A percentile compares a stretch with the other conserved stretches of the same genome.
Evolutionary conservation across 1,140 invertebrate species (phyloP).

Genomic region (Drosophila bifasciata): DNA sequence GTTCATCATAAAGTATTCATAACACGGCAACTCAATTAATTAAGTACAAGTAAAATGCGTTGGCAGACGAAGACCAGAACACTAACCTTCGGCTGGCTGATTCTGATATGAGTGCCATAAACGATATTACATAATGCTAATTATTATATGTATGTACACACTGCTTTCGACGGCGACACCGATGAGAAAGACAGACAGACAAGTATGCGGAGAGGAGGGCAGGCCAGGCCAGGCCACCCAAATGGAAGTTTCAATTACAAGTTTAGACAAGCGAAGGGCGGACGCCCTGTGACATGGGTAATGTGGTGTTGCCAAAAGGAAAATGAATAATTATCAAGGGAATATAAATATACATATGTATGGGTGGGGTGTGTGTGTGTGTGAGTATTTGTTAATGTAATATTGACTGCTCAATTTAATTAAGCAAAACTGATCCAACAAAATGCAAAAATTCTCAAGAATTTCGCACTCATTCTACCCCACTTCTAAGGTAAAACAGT

Average conservation of each 20-base stretch:
- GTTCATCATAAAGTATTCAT: conserved; percentile 78
- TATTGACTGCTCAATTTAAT: conserved; percentile 8
- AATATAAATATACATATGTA: conserved; percentile 2
- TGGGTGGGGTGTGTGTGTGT: neutral
- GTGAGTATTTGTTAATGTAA: too few species aligned
- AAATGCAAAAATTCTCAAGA: conserved; percentile 3
- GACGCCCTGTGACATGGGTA: conserved; percentile 51
- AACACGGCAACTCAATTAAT: conserved; percentile 78
- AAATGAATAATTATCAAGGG: conserved; percentile 59
- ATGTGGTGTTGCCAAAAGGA: conserved; percentile 62
- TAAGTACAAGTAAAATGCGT: conserved; percentile 63
- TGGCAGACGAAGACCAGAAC: conserved; percentile 22
- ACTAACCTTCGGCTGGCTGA: conserved; percentile 31
- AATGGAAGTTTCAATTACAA: conserved; percentile 67
- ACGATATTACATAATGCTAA: conserved; percentile 63
- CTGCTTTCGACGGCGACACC: conserved; percentile 17
- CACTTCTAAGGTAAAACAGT: neutral
- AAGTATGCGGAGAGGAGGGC: conserved; percentile 1
- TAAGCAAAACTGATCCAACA: conserved; percentile 6
- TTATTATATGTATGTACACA: conserved; percentile 80
- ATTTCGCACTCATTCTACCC: neutral
- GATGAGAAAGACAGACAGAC: neutral
- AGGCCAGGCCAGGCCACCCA: too few species aligned
- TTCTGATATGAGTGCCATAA: conserved; percentile 48
- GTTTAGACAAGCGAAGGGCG: conserved; percentile 42